Evolutionary conservation across 2,888 invertebrate genomes (phyloP).

Genomic region (Heliothis peltigera): DNA sequence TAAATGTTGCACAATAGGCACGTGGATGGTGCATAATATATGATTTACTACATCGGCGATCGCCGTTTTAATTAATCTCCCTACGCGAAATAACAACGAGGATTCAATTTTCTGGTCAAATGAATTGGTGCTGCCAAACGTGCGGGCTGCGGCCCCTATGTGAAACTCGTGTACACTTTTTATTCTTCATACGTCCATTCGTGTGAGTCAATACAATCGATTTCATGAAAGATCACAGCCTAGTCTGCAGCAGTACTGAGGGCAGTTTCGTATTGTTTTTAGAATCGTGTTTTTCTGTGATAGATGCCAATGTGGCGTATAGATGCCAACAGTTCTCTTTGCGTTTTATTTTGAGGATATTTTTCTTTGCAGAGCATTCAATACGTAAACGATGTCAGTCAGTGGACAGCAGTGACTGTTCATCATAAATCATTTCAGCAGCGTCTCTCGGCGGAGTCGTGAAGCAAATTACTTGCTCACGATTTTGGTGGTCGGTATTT

Average conservation of each 20-base stretch:
- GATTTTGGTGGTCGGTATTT: conserved; percentile 64
- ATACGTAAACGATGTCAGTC: conserved; percentile 11
- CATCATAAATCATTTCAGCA: conserved; percentile 48
- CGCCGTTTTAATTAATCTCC: conserved; percentile 77
- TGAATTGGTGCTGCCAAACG: conserved; percentile 71
- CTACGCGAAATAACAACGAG: conserved; percentile 74
- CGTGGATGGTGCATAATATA: conserved; percentile 39
- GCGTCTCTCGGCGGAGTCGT: conserved; percentile 60
- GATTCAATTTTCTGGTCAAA: conserved; percentile 84
- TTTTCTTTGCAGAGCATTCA: conserved; percentile 9
- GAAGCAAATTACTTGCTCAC: conserved; percentile 63
- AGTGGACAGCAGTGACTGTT: conserved; percentile 42
- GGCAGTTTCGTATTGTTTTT: conserved; percentile 1
- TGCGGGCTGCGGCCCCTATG: conserved; percentile 59
- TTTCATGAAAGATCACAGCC: conserved; percentile 44
- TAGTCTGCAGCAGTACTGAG: conserved; percentile 10
- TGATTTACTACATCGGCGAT: conserved; percentile 63
- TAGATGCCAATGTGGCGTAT: conserved; percentile 10
- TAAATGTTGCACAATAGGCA: conserved; percentile 24
- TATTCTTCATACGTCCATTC: conserved; percentile 47
- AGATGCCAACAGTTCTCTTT: conserved; percentile 8
- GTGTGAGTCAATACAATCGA: conserved; percentile 44
- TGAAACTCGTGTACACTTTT: conserved; percentile 51
- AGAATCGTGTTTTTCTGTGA: conserved; percentile 21
- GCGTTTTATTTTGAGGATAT: background rate